Percentiles rank a stretch among this genome's conserved stretches.
These are phyloP conservation scores for Pseudomyrmex flavicornis DNA, from an alignment of 1,140 invertebrate species.

Conservation along the genomic window DNA sequence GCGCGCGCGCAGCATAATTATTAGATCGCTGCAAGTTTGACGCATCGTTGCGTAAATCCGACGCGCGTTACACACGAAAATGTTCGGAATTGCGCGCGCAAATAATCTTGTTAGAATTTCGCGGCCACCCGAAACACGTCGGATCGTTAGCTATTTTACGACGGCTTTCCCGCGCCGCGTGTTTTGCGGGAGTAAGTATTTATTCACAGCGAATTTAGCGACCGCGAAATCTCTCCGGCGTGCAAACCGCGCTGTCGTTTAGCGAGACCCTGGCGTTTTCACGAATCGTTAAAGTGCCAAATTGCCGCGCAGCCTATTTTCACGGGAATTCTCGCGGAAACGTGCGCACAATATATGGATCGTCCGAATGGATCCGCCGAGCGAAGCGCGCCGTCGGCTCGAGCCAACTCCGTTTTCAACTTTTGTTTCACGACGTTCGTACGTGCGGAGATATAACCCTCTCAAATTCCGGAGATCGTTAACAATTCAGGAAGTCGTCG, in stretches of 20 bases:
- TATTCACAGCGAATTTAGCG: too few species aligned
- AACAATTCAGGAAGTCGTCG: conserved; percentile 4
- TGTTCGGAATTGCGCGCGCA: too few species aligned
- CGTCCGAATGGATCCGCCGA: too few species aligned
- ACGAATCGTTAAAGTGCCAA: conserved; percentile 46
- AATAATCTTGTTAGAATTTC: too few species aligned
- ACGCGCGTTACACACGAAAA: too few species aligned
- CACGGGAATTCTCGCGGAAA: neutral
- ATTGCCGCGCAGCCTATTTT: conserved; percentile 25
- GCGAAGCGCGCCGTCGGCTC: too few species aligned
- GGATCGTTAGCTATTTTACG: too few species aligned
- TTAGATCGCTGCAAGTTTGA: neutral
- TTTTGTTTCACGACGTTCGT: neutral
- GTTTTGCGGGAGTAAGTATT: too few species aligned
- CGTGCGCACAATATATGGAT: neutral
- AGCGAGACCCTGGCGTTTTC: conserved; percentile 13
- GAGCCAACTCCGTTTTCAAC: neutral
- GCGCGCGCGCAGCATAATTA: conserved; percentile 3
- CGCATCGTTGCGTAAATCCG: neutral
- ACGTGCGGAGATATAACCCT: neutral
- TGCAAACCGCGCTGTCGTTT: neutral
- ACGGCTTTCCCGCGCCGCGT: too few species aligned
- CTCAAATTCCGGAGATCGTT: neutral
- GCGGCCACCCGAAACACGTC: too few species aligned
- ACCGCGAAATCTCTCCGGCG: neutral